Evolutionary conservation across 2,113 vertebrate species (phyloP), one percentile per base, ranked within the genome.

Genomic region (Parus major): DNA sequence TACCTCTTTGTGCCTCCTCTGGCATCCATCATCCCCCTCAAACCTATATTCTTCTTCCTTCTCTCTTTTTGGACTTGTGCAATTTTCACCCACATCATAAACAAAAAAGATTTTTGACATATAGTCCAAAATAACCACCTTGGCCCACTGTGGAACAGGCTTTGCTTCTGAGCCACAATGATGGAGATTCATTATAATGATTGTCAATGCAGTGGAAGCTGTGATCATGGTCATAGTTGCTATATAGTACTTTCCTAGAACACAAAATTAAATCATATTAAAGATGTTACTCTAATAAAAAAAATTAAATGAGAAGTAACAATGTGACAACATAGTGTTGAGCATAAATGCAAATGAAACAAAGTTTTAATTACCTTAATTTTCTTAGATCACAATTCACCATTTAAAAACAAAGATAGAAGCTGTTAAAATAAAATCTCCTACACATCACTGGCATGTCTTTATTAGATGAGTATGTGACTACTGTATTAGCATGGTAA

Each of bases 171-270:
- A 98, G 35, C 99, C 99, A 29, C 99, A 99, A 70, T 99, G 99
- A 93, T 99, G 99, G 86, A 99, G 98, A 72, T 99, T 99, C 99
- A 99, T 99, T 87, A 99, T 99, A 95, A 99, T 99, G 94, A 99
- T 99, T 7, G 99, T 99, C 96, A 99, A 46, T 7, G 99, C 99
- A 2, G 99, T 99, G 63, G 99, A 99, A 33, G 99, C 99, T n/a
- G 99, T 99, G 96, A 99, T 99, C 98, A 99, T 98, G 16, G 99
- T 99, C 99, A 99, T 99, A 5, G 99, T 99, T 81, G 99, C 99
- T 75, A 99, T 99, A 96, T 99, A 99, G 96, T 99, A 99, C 95
- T 99, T 99, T 24, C 99, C 99, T 99, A 65, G 22, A 97, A 96
- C 70, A 77, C 12, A 91, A 76, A 93, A 88, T 9, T 70, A 88